Evolutionary conservation across 53 echinoderm and acorn worm genomes (phyloP), one percentile per base, ranked within the genome.

Genomic region (Henricia sp.): DNA sequence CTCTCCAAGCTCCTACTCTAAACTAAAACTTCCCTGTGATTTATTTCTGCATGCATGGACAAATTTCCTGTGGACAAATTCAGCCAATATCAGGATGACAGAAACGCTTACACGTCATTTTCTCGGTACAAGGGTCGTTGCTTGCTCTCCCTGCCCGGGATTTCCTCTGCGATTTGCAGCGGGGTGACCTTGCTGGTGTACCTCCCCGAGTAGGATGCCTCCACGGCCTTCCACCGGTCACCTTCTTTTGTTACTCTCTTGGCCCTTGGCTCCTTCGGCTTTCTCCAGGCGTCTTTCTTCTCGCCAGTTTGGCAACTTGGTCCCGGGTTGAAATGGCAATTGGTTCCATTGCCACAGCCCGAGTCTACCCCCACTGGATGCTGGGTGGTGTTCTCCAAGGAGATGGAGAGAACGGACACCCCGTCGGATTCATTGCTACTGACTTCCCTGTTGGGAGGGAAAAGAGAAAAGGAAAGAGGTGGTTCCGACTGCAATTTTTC

Each of bases 171-270:
- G 4, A 32, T 25, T 6, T 8, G 40, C 62, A 64, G 44, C 12
- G 80, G 80, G 80, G 80, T 33, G 12, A 80, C 80, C 33, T 62
- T 64, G 80, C 80, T 46, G 44, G 80, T 33, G 64, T 80, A 80
- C 80, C 64, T 62, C 46, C 80, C 80, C 42, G 32, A 30, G 39
- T 80, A 63, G 19, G 80, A 41, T 6, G 19, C 29, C 46, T 63
- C 33, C 2, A 80, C 80, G 43, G 80, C 63, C 43, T 19, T 20
- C 80, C 80, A 80, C 12, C 64, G 28, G 30, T 80, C 80, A n/a
- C 46, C 30, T 37, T 80, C 80, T 25, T 48, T 77, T 17, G 77
- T 52, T 0, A n/a, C n/a, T n/a, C 33, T 27, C 29, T 24, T 64
- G 64, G 64, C 19, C 35, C 36, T 24, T 36, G 33, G 17, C 34